phyloP scores from a whole-genome alignment of 2,113 vertebrate species.

The Enhydra lutris region DNA sequence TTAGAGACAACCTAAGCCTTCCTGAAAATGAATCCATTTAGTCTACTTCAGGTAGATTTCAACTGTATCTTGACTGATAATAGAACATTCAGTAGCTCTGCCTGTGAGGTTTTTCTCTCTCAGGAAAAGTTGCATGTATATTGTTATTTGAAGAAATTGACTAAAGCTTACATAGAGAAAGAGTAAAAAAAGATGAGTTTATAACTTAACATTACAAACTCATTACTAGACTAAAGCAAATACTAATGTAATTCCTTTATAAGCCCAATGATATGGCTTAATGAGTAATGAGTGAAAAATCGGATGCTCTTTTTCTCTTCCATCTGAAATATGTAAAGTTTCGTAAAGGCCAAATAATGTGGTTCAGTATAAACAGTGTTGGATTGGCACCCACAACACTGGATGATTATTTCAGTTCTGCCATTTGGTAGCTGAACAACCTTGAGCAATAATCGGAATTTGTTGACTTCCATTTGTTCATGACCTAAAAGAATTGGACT shows the following conservation, averaged over 20 bases:
- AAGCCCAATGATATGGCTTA: neutral
- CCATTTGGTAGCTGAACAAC: slow-evolving; percentile 9
- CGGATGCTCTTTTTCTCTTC: neutral
- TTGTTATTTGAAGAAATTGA: neutral
- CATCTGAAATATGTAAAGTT: neutral
- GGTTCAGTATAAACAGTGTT: neutral
- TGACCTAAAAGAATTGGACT: slow-evolving; percentile 3
- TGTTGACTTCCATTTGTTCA: slow-evolving; percentile 18
- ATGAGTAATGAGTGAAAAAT: neutral
- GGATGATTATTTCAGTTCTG: neutral
- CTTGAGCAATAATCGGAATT: slow-evolving; percentile 4
- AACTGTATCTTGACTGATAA: neutral
- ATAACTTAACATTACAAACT: slow-evolving; percentile 30
- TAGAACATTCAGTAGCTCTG: neutral
- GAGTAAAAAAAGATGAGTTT: slow-evolving; percentile 1
- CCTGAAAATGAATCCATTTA: neutral
- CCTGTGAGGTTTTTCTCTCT: neutral
- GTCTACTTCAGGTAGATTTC: neutral
- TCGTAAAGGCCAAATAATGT: neutral
- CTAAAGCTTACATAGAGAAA: neutral
- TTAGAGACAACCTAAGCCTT: neutral
- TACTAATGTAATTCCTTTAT: slow-evolving; percentile 33
- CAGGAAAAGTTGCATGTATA: neutral
- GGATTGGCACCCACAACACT: neutral
- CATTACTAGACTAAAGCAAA: slow-evolving; percentile 22